Evolutionary conservation across 2,113 vertebrate species (phyloP).

Genomic region (Syrrhaptes paradoxus): DNA sequence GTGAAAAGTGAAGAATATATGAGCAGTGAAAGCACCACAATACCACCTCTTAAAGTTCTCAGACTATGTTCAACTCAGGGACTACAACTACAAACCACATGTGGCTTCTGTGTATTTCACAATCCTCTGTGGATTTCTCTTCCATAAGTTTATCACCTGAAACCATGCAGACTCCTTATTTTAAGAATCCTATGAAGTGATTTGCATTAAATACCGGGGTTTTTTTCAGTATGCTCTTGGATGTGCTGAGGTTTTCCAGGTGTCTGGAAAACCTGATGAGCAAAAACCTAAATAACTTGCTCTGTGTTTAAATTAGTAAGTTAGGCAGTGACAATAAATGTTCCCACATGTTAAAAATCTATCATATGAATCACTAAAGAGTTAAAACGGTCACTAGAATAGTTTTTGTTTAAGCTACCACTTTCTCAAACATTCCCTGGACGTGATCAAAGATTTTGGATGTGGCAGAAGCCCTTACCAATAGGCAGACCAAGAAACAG

Average conservation of each 20-base stretch:
- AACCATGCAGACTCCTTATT: background rate
- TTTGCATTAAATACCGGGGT: rapidly evolving
- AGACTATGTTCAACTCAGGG: background rate
- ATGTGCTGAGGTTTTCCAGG: background rate
- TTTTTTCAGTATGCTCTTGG: background rate
- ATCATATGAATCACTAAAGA: background rate
- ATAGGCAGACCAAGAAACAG: background rate
- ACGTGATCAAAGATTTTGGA: background rate
- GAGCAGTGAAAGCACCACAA: background rate
- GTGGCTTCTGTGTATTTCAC: background rate
- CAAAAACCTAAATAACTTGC: background rate
- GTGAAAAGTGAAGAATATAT: background rate
- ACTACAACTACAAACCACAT: background rate
- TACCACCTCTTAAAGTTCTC: background rate
- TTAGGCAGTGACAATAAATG: background rate
- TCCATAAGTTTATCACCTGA: background rate
- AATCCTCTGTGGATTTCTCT: background rate
- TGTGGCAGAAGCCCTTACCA: rapidly evolving
- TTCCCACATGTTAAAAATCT: background rate
- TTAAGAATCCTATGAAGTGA: background rate
- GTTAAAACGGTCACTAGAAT: background rate
- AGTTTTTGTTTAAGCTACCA: background rate
- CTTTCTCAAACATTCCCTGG: background rate
- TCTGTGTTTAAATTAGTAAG: background rate
- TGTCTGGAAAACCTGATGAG: background rate